Evolutionary conservation across 2,888 invertebrate species (phyloP), one percentile per base, ranked within the genome.

Genomic region (Acholoe squamosa): DNA sequence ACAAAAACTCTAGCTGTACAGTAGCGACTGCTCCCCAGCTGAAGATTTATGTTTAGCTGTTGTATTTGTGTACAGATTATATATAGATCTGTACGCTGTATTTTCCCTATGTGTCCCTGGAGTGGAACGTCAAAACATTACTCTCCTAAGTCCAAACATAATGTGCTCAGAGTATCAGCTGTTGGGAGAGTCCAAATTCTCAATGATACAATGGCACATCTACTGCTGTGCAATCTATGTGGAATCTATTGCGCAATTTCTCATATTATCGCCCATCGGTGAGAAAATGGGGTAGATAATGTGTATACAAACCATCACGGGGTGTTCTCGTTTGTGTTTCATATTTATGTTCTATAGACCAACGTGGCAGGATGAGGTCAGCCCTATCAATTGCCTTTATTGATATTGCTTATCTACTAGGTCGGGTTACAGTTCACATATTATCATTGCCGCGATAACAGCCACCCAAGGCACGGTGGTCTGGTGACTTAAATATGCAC

Each of bases 361-460:
- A 33, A 19, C 22, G 80, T 80, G 33, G 33, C 80, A 43, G 80
- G 1, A 80, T 80, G 80, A 80, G 80, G 80, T 80, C 80, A 80
- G 80, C 80, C 34, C 33, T 80, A 80, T 80, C 80, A 80, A 80
- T 80, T 80, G 33, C 80, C 3, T 19, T 25, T 80, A 80, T 80
- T 80, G 80, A 80, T 80, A 80, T 80, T 80, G 80, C 34, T 43
- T 80, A 80, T 80, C 80, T 80, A n/a, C 3, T 80, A 1, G 80
- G 80, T 80, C 80, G 43, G 80, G 80, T 80, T 80, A 80, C 80
- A 80, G 80, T 80, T 80, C 80, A 80, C 43, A 43, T n/a, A 25
- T 80, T 80, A 80, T 80, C 80, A 43, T 43, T 43, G 22, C 22
- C 22, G 12, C 43, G 80, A 80, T 80, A 80, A 80, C 34, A 43